Evolutionary conservation across 2,888 invertebrate genomes (phyloP).

Genomic region (Alloplasta piceator): DNA sequence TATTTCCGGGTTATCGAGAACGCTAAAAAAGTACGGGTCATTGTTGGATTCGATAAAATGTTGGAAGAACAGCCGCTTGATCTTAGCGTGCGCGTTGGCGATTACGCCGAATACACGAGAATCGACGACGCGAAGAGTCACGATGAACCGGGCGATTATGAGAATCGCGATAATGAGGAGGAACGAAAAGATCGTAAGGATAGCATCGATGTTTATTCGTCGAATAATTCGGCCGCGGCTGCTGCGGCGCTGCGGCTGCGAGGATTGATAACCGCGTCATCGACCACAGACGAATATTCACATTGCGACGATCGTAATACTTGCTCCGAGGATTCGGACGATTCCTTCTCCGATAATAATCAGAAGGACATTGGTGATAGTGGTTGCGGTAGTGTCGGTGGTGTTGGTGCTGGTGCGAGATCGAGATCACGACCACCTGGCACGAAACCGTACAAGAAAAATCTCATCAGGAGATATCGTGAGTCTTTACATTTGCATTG

Average conservation of each 20-base stretch:
- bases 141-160: conserved; percentile 77
- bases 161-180: conserved; percentile 62
- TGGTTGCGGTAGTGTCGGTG: background rate
- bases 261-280: conserved; percentile 72
- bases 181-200: conserved; percentile 60
- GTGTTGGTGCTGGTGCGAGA: conserved; percentile 77
- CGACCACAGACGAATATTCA: conserved; percentile 79
- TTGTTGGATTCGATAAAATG: conserved; percentile 70
- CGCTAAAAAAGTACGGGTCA: too few relatives aligned
- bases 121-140: conserved; percentile 81
- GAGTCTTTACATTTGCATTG: conserved; percentile 86
- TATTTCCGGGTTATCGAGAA: too few relatives aligned
- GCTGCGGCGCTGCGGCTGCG: conserved; percentile 78
- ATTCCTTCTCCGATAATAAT: conserved; percentile 89
- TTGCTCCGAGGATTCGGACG: conserved; percentile 92
- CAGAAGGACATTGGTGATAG: conserved; percentile 83
- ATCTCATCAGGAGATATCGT: conserved; percentile 96
- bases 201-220: conserved; percentile 73
- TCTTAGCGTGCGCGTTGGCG: conserved; percentile 87
- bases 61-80: conserved; percentile 90
- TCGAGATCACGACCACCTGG: conserved; percentile 83
- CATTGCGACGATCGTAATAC: conserved; percentile 84
- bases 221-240: conserved; percentile 81
- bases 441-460: conserved; percentile 92
- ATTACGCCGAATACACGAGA: conserved; percentile 77